Percentiles rank a stretch among this genome's conserved stretches.
Evolutionary conservation across 2,797 vertebrate genomes (phyloP).

Genomic region (Tapirus indicus): DNA sequence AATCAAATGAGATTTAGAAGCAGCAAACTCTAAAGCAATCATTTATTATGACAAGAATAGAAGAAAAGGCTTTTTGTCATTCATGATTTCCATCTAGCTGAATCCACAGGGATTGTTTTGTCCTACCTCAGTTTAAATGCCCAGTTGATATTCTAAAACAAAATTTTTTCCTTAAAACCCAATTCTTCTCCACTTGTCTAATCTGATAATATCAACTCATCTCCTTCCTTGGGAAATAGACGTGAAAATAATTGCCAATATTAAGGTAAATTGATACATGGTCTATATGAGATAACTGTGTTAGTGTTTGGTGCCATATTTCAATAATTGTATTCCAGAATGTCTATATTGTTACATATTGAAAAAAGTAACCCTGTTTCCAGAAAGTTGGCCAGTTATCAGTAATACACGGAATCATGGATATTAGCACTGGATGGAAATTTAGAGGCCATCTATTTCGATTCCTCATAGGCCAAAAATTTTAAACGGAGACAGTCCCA

Average conservation of each 20-base stretch:
- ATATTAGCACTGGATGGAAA: background rate
- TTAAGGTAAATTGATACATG: background rate
- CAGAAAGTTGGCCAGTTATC: slow-evolving; percentile 39
- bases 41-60: background rate
- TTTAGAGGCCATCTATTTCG: slow-evolving; percentile 4
- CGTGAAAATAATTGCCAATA: slow-evolving; percentile 28
- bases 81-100: background rate
- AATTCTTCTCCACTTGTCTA: background rate
- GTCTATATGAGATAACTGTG: background rate
- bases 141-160: background rate
- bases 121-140: background rate
- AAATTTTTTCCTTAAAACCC: background rate
- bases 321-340: background rate
- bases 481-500: background rate
- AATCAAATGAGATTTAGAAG: background rate
- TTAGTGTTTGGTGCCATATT: background rate
- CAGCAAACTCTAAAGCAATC: background rate
- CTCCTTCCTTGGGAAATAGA: background rate
- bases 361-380: background rate
- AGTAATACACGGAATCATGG: background rate
- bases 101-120: background rate
- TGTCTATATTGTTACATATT: slow-evolving; percentile 16
- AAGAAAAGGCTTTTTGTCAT: background rate
- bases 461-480: background rate
- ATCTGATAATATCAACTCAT: slow-evolving; percentile 7